These are phyloP conservation scores for Pteria penguin DNA, from an alignment of 2,888 invertebrate species.

Conservation along the genomic window DNA sequence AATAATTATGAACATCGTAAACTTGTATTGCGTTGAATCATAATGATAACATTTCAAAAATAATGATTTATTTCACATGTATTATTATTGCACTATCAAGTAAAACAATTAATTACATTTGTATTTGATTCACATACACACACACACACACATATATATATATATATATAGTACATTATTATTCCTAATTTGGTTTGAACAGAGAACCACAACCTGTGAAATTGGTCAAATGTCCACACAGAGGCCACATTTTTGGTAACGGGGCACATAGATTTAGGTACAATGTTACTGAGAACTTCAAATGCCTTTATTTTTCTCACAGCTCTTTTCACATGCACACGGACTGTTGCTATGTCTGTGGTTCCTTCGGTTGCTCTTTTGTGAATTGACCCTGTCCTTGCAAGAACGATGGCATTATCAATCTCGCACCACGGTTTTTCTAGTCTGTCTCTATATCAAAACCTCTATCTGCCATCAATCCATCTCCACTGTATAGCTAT, in stretches of 20 bases:
- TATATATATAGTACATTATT: too few relatives aligned
- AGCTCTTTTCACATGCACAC: constrained; percentile 11
- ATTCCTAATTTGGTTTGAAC: too few relatives aligned
- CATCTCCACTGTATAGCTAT: constrained; percentile 31
- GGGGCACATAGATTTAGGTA: constrained; percentile 22
- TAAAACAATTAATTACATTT: too few relatives aligned
- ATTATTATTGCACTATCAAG: too few relatives aligned
- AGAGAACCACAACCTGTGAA: neutral
- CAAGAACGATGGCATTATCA: constrained; percentile 20
- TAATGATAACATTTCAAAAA: too few relatives aligned
- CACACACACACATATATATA: too few relatives aligned
- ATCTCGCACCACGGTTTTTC: neutral
- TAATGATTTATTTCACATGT: too few relatives aligned
- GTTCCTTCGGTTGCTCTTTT: neutral
- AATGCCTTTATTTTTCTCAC: constrained; percentile 19
- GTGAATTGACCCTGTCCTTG: constrained; percentile 1
- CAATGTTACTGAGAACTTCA: constrained; percentile 27
- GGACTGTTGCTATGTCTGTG: constrained; percentile 1
- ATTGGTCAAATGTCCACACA: constrained; percentile 8
- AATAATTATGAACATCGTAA: too few relatives aligned
- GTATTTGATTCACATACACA: too few relatives aligned
- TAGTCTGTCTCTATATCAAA: constrained; percentile 13
- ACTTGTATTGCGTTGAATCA: too few relatives aligned
- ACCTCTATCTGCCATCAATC: constrained; percentile 19
- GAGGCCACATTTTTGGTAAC: constrained; percentile 10